phyloP scores from a whole-genome alignment of 2,797 vertebrate species.

The Galago senegalensis region DNA sequence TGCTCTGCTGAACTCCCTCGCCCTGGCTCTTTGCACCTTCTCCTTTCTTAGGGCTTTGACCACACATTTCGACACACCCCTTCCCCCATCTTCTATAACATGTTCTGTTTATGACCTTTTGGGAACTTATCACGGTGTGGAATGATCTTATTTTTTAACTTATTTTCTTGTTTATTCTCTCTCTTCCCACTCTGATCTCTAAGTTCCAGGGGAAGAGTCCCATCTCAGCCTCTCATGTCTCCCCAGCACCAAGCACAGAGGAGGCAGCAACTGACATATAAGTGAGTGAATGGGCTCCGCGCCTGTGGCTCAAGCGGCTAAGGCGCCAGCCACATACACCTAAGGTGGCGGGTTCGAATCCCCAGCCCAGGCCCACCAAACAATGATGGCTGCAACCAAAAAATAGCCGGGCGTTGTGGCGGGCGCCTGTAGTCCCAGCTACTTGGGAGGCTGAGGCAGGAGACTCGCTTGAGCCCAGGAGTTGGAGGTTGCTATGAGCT shows the following conservation, averaged over 20 bases:
- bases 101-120: background rate
- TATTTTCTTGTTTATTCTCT: background rate
- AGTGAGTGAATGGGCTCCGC: too few relatives aligned
- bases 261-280: background rate
- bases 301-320: too few relatives aligned
- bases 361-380: too few relatives aligned
- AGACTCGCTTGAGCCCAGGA: too few relatives aligned
- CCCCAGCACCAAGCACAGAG: background rate
- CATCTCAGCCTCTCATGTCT: background rate
- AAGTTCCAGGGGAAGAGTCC: background rate
- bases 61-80: background rate
- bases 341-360: too few relatives aligned
- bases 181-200: background rate
- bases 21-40: background rate
- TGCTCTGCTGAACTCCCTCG: background rate
- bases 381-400: too few relatives aligned
- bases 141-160: background rate
- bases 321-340: too few relatives aligned
- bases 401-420: too few relatives aligned
- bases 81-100: background rate
- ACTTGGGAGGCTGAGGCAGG: too few relatives aligned
- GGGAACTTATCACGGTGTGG: background rate
- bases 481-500: too few relatives aligned
- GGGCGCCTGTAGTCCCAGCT: too few relatives aligned
- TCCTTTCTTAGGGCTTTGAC: background rate